phyloP scores from a whole-genome alignment of 2,113 vertebrate genomes.

The Alligator mississippiensis region DNA sequence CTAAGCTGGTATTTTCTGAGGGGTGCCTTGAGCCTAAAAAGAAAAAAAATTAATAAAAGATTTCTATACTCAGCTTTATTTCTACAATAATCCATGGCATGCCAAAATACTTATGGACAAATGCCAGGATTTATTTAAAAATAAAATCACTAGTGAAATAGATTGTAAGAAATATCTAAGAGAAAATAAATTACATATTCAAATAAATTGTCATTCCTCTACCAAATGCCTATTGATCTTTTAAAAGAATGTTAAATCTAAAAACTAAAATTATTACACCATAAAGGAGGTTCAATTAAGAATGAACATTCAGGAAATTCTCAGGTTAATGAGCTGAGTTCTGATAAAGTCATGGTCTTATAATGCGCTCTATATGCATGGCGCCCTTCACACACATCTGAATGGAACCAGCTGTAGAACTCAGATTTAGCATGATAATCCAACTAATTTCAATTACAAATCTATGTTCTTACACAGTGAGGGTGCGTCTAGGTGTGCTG shows the following conservation, averaged over 20 bases:
- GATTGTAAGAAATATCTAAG: neutral
- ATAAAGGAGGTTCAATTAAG: neutral
- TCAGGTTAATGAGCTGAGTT: neutral
- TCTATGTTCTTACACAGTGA: too few relatives aligned
- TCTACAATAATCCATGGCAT: rapidly evolving
- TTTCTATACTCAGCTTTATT: neutral
- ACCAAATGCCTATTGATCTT: neutral
- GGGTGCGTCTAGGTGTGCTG: too few relatives aligned
- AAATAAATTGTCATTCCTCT: neutral
- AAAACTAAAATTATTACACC: neutral
- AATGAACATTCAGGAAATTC: neutral
- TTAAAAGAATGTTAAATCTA: neutral
- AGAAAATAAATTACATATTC: neutral
- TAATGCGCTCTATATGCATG: neutral
- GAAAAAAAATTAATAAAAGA: neutral
- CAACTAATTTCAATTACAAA: too few relatives aligned
- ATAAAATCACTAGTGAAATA: neutral
- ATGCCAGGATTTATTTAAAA: neutral
- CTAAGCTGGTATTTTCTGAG: too few relatives aligned
- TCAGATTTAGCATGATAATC: neutral
- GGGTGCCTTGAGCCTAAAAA: neutral
- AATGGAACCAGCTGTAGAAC: neutral
- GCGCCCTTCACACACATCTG: neutral
- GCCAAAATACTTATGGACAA: neutral
- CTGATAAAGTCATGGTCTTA: neutral